Conservation (phyloP, 2,888 invertebrate species). For the Cryptus viduatorius region DNA sequence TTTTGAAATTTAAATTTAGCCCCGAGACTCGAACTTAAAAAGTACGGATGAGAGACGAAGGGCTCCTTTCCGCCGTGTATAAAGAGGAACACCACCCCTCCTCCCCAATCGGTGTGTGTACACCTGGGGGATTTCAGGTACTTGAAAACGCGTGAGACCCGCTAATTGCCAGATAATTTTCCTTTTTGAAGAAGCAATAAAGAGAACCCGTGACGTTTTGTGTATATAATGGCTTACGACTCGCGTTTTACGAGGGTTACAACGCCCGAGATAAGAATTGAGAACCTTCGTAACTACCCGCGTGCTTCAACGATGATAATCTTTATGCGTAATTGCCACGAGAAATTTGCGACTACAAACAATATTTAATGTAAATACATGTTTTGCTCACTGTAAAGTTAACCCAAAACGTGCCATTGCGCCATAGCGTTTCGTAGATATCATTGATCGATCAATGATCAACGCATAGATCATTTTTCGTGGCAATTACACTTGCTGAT, state of each 20-base stretch:
- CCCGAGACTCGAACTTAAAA: conserved; percentile 83
- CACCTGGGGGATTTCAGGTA: conserved; percentile 46
- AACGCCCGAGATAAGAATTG: conserved; percentile 32
- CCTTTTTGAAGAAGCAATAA: conserved; percentile 48
- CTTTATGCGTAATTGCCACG: not conserved
- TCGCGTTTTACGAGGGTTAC: conserved; percentile 2
- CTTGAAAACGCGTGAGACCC: conserved; percentile 53
- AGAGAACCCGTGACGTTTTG: not conserved
- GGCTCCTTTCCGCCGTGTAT: conserved; percentile 36
- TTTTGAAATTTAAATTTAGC: conserved; percentile 86
- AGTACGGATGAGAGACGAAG: conserved; percentile 76
- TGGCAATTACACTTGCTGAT: not conserved
- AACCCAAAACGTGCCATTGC: not conserved
- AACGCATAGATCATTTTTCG: not conserved
- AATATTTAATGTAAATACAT: not conserved
- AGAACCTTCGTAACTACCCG: conserved; percentile 12
- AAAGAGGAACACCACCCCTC: not conserved
- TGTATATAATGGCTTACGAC: not conserved
- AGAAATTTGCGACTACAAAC: not conserved
- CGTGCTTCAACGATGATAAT: not conserved
- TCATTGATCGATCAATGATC: not conserved
- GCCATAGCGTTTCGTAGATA: not conserved
- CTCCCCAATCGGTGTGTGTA: conserved; percentile 25
- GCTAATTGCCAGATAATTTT: conserved; percentile 83
- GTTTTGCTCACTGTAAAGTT: not conserved